Evolutionary conservation across 2,113 vertebrate genomes (phyloP).

Genomic region (Entosphenus tridentatus): DNA sequence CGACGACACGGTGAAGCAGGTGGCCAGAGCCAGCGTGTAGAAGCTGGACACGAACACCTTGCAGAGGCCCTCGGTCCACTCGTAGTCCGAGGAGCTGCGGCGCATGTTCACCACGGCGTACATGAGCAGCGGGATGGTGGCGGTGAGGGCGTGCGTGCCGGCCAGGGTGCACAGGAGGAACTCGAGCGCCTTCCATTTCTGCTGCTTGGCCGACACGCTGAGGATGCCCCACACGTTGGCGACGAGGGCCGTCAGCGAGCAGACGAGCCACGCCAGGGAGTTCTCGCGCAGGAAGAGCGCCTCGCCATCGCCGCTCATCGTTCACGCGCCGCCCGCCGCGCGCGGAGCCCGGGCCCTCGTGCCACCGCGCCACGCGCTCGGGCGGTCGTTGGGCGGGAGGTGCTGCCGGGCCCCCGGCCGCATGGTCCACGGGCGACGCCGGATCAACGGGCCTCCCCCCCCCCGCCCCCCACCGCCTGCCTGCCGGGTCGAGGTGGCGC

Average conservation of each 20-base stretch:
- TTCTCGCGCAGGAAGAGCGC: background rate
- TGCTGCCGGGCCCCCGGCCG: background rate
- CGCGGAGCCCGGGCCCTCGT: background rate
- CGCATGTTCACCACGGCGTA: conserved; percentile 26
- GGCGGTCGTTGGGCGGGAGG: background rate
- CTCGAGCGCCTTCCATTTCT: conserved; percentile 42
- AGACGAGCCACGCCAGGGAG: conserved; percentile 39
- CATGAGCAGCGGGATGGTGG: conserved; percentile 35
- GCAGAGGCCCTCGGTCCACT: conserved; percentile 45
- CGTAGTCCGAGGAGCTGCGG: conserved; percentile 30
- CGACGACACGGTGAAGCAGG: conserved; percentile 40
- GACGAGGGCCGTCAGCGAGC: conserved; percentile 34
- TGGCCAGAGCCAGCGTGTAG: conserved; percentile 37
- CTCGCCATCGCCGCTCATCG: too few relatives aligned
- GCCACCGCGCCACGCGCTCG: background rate
- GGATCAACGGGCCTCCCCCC: background rate
- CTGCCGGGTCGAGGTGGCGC: too few relatives aligned
- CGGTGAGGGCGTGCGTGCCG: conserved; percentile 40
- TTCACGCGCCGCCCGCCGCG: background rate
- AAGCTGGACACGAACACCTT: conserved; percentile 47
- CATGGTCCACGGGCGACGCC: background rate
- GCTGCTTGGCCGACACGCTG: conserved; percentile 40
- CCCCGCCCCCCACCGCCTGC: background rate
- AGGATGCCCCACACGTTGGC: conserved; percentile 46
- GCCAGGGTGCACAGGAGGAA: conserved; percentile 36